Evolutionary conservation across 2,888 invertebrate genomes (phyloP), one percentile per base, ranked within the genome.

Genomic region (Nymphalis polychloros): DNA sequence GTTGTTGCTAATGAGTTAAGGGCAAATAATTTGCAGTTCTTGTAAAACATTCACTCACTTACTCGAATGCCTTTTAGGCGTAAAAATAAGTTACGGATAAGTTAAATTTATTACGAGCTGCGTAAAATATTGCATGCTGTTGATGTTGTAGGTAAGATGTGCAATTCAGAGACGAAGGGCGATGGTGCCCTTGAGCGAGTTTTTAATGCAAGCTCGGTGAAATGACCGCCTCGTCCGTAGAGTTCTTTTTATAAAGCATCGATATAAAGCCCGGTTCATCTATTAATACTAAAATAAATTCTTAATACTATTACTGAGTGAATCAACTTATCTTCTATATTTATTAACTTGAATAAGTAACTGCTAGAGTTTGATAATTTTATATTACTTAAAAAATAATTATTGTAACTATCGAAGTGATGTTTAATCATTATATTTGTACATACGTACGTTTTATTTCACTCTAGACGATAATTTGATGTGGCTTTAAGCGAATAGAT

Each of bases 51-150:
- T 79, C 74, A 72, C 77, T 76, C 60, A 61, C 61, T 66, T 75
- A 75, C 63, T 20, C 27, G 64, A 73, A 78, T 81, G 78, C 80
- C 83, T 82, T 83, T 82, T 81, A 81, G 82, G 79, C 77, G 76
- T 81, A 79, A 83, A 84, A 82, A 81, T 77, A 80, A 79, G 74
- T 78, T 77, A 78, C 70, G 76, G 77, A 78, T 81, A 80, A 80
- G 79, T 83, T 77, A 82, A 84, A 87, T 83, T 84, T 86, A 87
- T 87, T 83, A 79, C 80, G 75, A 75, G 72, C 76, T 75, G 79
- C 79, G 82, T 85, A 87, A 88, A 85, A 84, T 86, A 87, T 83
- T 81, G 79, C 82, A 81, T 80, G 82, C 81, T 81, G 84, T 85
- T 81, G 81, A 81, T 80, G 82, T 81, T 81, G 84, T 85, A 81